Evolutionary conservation across 2,888 invertebrate genomes (phyloP).

Genomic region (Eretmocerus hayati): DNA sequence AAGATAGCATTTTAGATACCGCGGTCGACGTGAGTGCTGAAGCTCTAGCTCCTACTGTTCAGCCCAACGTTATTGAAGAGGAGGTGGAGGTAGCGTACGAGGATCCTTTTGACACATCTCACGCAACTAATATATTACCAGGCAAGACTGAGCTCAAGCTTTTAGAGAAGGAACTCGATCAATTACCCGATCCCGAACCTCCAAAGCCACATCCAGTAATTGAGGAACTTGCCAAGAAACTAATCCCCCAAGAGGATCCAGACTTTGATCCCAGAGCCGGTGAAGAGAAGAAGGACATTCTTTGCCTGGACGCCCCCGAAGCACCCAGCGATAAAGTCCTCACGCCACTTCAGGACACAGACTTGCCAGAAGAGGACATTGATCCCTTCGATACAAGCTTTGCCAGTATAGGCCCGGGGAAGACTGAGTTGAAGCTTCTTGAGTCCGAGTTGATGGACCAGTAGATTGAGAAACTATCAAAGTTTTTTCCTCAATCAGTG

Average conservation of each 20-base stretch:
- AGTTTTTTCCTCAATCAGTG: too few species aligned
- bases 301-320: slow-evolving; percentile 51
- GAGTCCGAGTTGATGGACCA: slow-evolving; percentile 64
- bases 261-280: slow-evolving; percentile 54
- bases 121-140: slow-evolving; percentile 67
- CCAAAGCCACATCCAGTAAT: slow-evolving; percentile 30
- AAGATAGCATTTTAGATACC: slow-evolving; percentile 48
- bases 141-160: slow-evolving; percentile 74
- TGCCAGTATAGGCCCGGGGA: slow-evolving; percentile 67
- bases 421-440: slow-evolving; percentile 68
- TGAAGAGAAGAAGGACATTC: slow-evolving; percentile 42
- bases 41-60: slow-evolving; percentile 60
- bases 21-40: slow-evolving; percentile 60
- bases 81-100: slow-evolving; percentile 49
- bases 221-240: slow-evolving; percentile 23
- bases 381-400: slow-evolving; percentile 85
- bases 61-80: slow-evolving; percentile 42
- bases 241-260: slow-evolving; percentile 28
- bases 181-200: slow-evolving; percentile 47
- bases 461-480: too few species aligned
- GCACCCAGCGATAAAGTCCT: slow-evolving; percentile 46
- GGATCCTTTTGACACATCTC: slow-evolving; percentile 86
- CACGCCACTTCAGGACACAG: slow-evolving; percentile 42
- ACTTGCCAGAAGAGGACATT: slow-evolving; percentile 47
- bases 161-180: slow-evolving; percentile 66